These are phyloP conservation scores for Anniella stebbinsi DNA, from an alignment of 2,797 vertebrate genomes.

Conservation along the genomic window DNA sequence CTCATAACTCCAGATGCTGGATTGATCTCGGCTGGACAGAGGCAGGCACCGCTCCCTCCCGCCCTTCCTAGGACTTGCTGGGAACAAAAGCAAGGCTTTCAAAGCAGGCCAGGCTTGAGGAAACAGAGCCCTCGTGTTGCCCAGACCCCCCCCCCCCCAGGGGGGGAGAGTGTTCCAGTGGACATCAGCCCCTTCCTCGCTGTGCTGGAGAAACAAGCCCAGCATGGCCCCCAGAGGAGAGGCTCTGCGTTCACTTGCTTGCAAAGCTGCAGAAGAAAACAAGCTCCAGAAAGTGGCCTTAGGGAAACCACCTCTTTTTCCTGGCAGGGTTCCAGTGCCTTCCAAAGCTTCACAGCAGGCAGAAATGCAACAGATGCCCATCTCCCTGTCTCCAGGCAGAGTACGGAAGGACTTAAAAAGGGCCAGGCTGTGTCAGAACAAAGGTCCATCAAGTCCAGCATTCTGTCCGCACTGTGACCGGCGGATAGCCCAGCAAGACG, in stretches of 20 bases:
- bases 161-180: background rate
- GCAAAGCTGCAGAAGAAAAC: background rate
- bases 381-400: background rate
- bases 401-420: too few species aligned
- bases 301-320: too few species aligned
- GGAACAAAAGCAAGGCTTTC: background rate
- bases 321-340: background rate
- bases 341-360: background rate
- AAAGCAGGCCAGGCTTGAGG: background rate
- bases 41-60: slow-evolving; percentile 8
- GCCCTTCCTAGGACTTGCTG: background rate
- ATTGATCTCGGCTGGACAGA: background rate
- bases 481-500: too few species aligned
- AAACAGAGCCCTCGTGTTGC: background rate
- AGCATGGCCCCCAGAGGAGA: background rate
- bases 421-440: too few species aligned
- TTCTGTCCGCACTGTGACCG: too few species aligned
- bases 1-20: background rate
- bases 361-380: background rate
- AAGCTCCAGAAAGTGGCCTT: background rate
- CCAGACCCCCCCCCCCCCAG: background rate
- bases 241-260: accelerated
- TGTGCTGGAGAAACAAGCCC: accelerated
- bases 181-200: accelerated
- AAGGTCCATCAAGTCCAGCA: too few species aligned